These are phyloP conservation scores for Daubentonia madagascariensis DNA, from an alignment of 2,113 vertebrate genomes.

Conservation along the genomic window DNA sequence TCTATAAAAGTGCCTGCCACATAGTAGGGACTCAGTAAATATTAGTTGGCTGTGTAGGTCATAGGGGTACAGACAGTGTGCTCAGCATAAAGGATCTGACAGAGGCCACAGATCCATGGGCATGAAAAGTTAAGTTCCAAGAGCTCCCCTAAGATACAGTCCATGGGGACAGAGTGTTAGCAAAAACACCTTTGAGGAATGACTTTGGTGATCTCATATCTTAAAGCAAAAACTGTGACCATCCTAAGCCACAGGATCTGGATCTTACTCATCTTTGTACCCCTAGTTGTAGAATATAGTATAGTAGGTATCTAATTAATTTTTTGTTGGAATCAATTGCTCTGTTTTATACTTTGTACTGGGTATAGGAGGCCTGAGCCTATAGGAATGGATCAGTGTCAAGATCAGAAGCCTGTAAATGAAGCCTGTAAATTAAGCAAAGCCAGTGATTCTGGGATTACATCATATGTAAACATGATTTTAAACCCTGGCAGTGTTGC, in stretches of 20 bases:
- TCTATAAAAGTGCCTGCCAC: not conserved
- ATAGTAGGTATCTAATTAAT: not conserved
- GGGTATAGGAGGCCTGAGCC: not conserved
- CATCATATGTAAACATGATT: not conserved
- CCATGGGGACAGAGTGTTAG: not conserved
- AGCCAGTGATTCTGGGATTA: slow-evolving; percentile 13
- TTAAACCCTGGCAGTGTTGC: not conserved
- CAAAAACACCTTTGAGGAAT: not conserved
- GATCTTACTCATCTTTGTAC: not conserved
- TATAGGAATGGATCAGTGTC: not conserved
- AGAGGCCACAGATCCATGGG: not conserved
- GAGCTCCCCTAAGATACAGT: not conserved
- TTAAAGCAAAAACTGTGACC: not conserved
- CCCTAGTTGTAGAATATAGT: not conserved
- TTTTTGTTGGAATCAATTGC: slow-evolving; percentile 23
- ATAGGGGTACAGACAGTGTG: not conserved
- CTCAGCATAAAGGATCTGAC: not conserved
- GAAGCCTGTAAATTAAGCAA: slow-evolving; percentile 15
- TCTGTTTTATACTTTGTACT: not conserved
- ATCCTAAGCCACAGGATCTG: not conserved
- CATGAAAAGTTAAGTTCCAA: not conserved
- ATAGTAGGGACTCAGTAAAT: not conserved
- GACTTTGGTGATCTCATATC: not conserved
- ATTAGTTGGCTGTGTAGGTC: not conserved
- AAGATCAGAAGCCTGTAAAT: slow-evolving; percentile 20